Base-by-base conservation (phyloP, 2,113 vertebrate species). In the Sorex fumeus region DNA sequence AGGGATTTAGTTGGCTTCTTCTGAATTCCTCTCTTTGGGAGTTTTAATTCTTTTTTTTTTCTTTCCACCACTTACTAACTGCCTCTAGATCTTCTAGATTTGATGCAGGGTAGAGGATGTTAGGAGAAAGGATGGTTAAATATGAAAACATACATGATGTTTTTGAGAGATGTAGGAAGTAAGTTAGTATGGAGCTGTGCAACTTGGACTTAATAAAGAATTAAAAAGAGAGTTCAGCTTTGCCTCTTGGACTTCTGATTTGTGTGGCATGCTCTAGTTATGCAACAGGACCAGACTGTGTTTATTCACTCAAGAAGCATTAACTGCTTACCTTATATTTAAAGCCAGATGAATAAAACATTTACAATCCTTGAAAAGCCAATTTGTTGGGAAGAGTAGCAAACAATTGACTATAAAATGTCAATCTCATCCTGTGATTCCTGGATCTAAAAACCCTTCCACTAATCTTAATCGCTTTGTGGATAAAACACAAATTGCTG, bases 241-340 rank as follows among this genome's bases (percentile, higher is more conserved):
- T 21, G 57, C 57, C 16, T 3, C 18, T 60, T 60, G 19, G 57
- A 74, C 34, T 32, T 87, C 19, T 25, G 72, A n/a, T 16, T 94
- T 69, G 64, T 88, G 50, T 15, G 21, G 7, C 3, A 8, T 34
- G 15, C n/a, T 16, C 11, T 45, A 16, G 32, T n/a, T 13, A 8
- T 88, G 4, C 27, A 25, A 87, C 27, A 67, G 36, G 53, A 72
- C 34, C 27, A 60, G 28, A 16, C 53, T 83, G 21, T 83, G 21
- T 78, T 84, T 75, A 80, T 84, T 80, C 30, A 66, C 93, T 95
- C n/a, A 84, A 91, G 78, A 72, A 50, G 43, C 70, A 84, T 87
- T 70, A 78, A 78, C 74, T 62, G 4, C 57, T 12, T 82, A 71
- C 30, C 10, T 84, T 91, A 71, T 36, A 69, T 76, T 87, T 90